Evolutionary conservation across 2,797 vertebrate genomes (phyloP).

Genomic region (Lerista edwardsae): DNA sequence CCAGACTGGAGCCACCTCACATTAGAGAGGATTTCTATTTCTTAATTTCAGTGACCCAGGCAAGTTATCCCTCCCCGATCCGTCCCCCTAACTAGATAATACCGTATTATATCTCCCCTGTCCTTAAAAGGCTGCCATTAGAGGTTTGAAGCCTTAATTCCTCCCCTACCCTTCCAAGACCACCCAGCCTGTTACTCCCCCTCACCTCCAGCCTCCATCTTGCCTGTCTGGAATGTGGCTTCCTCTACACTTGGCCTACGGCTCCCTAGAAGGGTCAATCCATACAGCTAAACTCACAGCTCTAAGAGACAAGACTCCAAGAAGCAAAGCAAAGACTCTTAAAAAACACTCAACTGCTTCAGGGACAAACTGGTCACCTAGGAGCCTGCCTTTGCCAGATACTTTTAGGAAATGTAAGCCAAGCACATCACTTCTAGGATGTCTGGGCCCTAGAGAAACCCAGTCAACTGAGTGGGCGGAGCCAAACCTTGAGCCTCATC

Average conservation of each 20-base stretch:
- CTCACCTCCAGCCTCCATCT: conserved; percentile 48
- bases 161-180: neutral
- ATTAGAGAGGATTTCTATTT: neutral
- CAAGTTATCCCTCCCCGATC: neutral
- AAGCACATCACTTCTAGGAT: neutral
- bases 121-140: neutral
- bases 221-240: conserved; percentile 32
- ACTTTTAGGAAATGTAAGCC: neutral
- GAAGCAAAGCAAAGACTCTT: too few species aligned
- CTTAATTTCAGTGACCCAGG: neutral
- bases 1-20: neutral
- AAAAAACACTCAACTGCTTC: too few species aligned
- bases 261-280: conserved; percentile 38
- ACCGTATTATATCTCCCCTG: neutral
- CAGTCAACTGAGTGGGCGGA: neutral
- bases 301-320: neutral
- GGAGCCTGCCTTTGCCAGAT: neutral
- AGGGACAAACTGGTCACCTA: neutral
- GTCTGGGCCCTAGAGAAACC: neutral
- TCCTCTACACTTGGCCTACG: conserved; percentile 31
- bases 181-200: conserved; percentile 16
- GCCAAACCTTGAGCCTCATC: neutral
- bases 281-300: neutral
- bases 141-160: neutral
- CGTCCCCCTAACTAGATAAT: neutral